Evolutionary conservation across 1,140 invertebrate genomes (phyloP).

Genomic region (Myzus persicae): DNA sequence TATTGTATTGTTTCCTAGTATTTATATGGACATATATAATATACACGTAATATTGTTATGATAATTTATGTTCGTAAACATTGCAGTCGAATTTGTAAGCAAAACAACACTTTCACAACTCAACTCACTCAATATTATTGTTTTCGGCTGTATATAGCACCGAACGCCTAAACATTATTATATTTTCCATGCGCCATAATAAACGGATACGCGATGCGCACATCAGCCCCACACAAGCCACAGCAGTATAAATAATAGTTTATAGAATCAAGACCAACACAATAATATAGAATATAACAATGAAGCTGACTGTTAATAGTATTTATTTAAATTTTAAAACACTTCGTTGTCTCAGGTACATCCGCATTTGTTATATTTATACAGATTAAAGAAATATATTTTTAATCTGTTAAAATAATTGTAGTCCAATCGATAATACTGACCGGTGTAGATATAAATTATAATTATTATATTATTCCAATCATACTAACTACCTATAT

Average conservation of each 20-base stretch:
- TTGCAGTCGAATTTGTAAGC: neutral
- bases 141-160: neutral
- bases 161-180: neutral
- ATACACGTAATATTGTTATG: neutral
- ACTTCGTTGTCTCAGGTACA: neutral
- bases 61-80: neutral
- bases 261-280: neutral
- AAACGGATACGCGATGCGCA: neutral
- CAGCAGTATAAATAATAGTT: neutral
- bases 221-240: neutral
- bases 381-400: neutral
- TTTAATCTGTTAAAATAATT: neutral
- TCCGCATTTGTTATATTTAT: neutral
- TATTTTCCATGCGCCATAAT: neutral
- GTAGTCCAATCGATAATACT: neutral
- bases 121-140: neutral
- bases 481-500: neutral
- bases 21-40: too few species aligned
- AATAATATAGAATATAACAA: neutral
- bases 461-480: neutral
- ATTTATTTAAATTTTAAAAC: neutral
- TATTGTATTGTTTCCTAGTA: neutral
- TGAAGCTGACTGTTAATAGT: neutral
- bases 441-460: neutral
- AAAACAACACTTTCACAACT: neutral